These are phyloP conservation scores for Apantesis nais DNA, from an alignment of 2,888 invertebrate genomes.

Conservation along the genomic window DNA sequence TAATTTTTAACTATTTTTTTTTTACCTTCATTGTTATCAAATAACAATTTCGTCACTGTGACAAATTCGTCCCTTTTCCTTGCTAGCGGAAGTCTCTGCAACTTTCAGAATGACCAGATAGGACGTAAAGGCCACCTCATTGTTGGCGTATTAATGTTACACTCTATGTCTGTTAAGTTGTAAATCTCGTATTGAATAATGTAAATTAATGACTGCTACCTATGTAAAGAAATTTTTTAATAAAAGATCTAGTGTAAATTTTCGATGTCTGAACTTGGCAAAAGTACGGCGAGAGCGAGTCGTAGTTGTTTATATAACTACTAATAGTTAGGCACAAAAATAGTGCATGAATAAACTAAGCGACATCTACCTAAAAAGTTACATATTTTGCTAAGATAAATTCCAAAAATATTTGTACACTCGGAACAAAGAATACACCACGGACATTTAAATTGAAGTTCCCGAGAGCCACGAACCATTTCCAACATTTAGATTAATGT, in stretches of 20 bases:
- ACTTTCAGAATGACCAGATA: no score
- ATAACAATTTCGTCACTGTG: no score
- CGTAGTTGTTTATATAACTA: conserved; percentile 31
- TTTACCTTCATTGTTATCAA: no score
- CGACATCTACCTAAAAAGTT: conserved; percentile 32
- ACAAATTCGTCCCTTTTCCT: no score
- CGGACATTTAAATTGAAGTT: conserved; percentile 41
- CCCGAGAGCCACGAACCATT: conserved; percentile 44
- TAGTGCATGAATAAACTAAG: conserved; percentile 42
- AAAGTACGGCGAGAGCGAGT: conserved; percentile 17
- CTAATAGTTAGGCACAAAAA: conserved; percentile 29
- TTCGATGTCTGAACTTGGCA: conserved; percentile 35
- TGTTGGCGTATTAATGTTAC: neutral
- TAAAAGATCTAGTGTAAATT: conserved; percentile 33
- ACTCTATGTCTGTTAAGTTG: neutral
- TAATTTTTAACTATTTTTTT: no score
- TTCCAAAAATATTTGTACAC: conserved; percentile 38
- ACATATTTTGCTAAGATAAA: conserved; percentile 52
- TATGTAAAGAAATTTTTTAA: conserved; percentile 20
- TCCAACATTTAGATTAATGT: conserved; percentile 65
- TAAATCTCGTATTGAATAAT: neutral
- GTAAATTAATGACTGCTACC: conserved; percentile 13
- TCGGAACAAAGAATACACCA: conserved; percentile 20
- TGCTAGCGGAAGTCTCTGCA: no score
- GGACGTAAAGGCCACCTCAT: no score